These are phyloP conservation scores for Gephyroberyx darwinii DNA, from an alignment of 2,797 vertebrate genomes.

Conservation along the genomic window DNA sequence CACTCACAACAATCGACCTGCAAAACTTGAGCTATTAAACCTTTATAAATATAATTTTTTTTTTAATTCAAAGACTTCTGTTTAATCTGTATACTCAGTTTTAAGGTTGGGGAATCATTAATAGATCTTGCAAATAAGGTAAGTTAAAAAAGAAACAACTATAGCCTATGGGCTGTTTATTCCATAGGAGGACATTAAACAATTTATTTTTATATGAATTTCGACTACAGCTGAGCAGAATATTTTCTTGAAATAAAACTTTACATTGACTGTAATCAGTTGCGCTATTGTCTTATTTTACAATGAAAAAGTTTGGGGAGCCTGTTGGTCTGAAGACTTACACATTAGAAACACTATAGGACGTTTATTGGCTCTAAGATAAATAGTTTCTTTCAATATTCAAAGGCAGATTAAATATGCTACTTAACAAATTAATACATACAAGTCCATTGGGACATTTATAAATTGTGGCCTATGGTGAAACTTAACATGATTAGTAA, in stretches of 20 bases:
- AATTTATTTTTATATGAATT: slow-evolving; percentile 95
- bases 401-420: background rate
- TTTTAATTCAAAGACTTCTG: slow-evolving; percentile 44
- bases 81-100: slow-evolving; percentile 69
- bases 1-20: slow-evolving; percentile 94
- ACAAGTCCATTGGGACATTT: background rate
- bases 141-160: slow-evolving; percentile 76
- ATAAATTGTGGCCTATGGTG: background rate
- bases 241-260: slow-evolving; percentile 97
- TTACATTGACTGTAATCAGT: slow-evolving; percentile 83
- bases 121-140: slow-evolving; percentile 68
- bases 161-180: slow-evolving; percentile 74
- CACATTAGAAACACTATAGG: too few species aligned
- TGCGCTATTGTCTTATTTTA: slow-evolving; percentile 47
- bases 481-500: too few species aligned
- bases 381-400: background rate
- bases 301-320: slow-evolving; percentile 7
- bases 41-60: slow-evolving; percentile 27
- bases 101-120: slow-evolving; percentile 70
- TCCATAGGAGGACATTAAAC: slow-evolving; percentile 82
- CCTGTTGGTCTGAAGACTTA: background rate
- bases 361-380: background rate
- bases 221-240: slow-evolving; percentile 81
- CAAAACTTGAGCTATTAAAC: slow-evolving; percentile 92
- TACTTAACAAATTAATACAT: background rate